A percentile compares a stretch with the other conserved stretches of the same genome.
These are phyloP conservation scores for Rhynchotus rufescens DNA, from an alignment of 2,797 vertebrate genomes.

Conservation along the genomic window DNA sequence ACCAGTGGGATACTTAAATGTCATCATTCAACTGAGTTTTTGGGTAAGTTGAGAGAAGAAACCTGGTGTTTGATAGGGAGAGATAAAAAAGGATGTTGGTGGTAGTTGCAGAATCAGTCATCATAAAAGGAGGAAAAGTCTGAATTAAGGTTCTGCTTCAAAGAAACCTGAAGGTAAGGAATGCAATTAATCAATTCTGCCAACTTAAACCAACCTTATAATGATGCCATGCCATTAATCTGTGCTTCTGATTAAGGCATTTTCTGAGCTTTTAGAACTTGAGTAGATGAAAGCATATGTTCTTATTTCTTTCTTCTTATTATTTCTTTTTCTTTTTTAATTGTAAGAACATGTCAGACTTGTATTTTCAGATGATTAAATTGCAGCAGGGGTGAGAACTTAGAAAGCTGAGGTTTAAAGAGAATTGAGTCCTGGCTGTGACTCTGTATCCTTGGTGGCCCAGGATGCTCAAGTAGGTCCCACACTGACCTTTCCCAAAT, in stretches of 20 bases:
- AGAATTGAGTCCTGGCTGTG: background rate
- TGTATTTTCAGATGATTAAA: background rate
- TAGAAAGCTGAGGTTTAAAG: background rate
- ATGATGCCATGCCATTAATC: conserved; percentile 7
- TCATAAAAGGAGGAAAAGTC: background rate
- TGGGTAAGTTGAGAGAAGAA: conserved; percentile 21
- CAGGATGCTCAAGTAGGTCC: background rate
- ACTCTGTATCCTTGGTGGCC: background rate
- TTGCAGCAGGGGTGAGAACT: background rate
- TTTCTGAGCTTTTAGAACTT: background rate
- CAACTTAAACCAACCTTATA: background rate
- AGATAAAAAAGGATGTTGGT: background rate
- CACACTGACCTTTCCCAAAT: background rate
- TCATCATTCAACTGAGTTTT: conserved; percentile 10
- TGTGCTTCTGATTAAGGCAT: conserved; percentile 12
- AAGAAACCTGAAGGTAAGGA: conserved; percentile 26
- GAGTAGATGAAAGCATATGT: background rate
- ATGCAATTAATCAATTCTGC: conserved; percentile 21
- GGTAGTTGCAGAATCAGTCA: background rate
- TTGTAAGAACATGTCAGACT: background rate
- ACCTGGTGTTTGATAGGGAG: background rate
- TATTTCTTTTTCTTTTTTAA: background rate
- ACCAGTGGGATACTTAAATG: background rate
- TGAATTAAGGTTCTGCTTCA: conserved; percentile 33
- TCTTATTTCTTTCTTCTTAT: background rate